phyloP scores from a whole-genome alignment of 2,888 invertebrate genomes.

The Diarsia brunnea region DNA sequence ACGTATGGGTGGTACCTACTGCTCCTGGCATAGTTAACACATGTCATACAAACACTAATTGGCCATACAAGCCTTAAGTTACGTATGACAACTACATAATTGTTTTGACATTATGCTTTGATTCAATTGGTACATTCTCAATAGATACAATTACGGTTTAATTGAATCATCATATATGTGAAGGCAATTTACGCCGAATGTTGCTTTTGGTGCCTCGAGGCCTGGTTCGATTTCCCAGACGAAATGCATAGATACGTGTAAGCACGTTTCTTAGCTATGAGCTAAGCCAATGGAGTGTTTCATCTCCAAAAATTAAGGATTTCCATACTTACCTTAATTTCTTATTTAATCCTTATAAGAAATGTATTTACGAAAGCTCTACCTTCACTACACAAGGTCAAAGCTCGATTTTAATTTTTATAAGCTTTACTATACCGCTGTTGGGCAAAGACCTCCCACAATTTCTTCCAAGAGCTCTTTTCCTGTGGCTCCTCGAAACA shows the following conservation, averaged over 20 bases:
- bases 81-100: conserved; percentile 54
- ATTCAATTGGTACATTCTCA: conserved; percentile 53
- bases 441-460: no score
- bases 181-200: conserved; percentile 14
- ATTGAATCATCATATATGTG: conserved; percentile 21
- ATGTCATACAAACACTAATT: conserved; percentile 43
- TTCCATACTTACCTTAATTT: background rate
- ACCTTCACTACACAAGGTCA: background rate
- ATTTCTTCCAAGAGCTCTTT: no score
- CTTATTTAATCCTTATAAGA: background rate
- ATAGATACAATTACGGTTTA: conserved; percentile 43
- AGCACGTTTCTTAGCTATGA: background rate
- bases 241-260: background rate
- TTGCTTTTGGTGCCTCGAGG: conserved; percentile 3
- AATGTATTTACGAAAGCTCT: background rate
- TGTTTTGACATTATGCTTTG: conserved; percentile 57
- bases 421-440: no score
- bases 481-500: no score
- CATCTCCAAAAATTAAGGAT: background rate
- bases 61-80: conserved; percentile 54
- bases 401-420: no score
- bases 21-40: conserved; percentile 9
- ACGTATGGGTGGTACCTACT: background rate
- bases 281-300: background rate
- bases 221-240: background rate